Conservation (phyloP, 2,888 invertebrate genomes). For the Xanthostigma xanthostigma region DNA sequence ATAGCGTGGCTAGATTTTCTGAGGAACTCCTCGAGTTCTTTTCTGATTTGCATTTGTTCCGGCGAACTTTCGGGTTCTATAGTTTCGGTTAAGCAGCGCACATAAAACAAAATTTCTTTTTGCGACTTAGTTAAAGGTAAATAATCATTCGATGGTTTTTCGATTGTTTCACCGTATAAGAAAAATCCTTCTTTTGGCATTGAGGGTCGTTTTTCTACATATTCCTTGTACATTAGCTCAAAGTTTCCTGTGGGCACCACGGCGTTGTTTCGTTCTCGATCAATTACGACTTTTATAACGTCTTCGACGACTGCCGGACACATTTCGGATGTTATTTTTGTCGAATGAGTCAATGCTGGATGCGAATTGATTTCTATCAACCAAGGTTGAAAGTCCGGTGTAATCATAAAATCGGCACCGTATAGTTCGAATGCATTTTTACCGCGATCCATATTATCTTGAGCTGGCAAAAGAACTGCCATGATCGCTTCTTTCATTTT, state of each 20-base stretch:
- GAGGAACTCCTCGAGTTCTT: no score
- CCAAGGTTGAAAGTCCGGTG: conserved; percentile 74
- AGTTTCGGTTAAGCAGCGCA: no score
- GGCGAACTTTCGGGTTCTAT: no score
- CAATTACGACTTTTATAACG: conserved; percentile 58
- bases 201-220: conserved; percentile 3
- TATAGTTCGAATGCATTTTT: conserved; percentile 76
- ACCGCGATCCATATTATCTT: conserved; percentile 51
- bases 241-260: conserved; percentile 39
- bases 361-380: conserved; percentile 86
- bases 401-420: conserved; percentile 85
- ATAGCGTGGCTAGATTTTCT: no score
- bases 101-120: no score
- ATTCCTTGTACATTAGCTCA: conserved; percentile 26
- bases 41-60: no score
- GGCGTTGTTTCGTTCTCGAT: conserved; percentile 26
- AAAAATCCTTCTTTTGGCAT: background rate
- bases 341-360: conserved; percentile 70
- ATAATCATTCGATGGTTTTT: no score
- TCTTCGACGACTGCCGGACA: conserved; percentile 72
- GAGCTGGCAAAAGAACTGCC: conserved; percentile 64
- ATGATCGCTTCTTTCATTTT: conserved; percentile 73
- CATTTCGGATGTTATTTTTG: conserved; percentile 66
- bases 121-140: no score
- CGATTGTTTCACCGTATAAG: conserved; percentile 1